Evolutionary conservation across 1,140 invertebrate species (phyloP).

Genomic region (Anagrus nilaparvatae): DNA sequence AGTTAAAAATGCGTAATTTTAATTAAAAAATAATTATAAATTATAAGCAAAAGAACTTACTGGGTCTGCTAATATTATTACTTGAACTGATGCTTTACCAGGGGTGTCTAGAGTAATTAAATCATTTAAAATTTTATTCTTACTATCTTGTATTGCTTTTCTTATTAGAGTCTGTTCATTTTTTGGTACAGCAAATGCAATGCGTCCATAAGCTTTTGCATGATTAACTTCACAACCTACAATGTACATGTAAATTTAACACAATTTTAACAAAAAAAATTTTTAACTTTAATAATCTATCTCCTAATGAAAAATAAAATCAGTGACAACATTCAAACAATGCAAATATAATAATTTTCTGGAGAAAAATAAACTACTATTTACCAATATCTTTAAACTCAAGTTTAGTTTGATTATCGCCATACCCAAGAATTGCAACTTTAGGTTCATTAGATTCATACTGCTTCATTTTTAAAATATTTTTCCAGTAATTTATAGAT

Average conservation of each 20-base stretch:
- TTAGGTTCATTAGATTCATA: conserved; percentile 51
- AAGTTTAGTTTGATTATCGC: conserved; percentile 62
- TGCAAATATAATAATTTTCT: neutral
- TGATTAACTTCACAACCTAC: conserved; percentile 60
- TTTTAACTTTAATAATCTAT: neutral
- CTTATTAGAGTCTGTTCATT: conserved; percentile 65
- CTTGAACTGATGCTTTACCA: conserved; percentile 90
- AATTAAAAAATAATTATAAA: conserved; percentile 6
- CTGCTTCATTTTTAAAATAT: conserved; percentile 63
- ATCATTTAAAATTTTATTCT: conserved; percentile 75
- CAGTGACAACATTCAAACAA: conserved; percentile 7
- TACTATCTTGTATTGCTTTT: conserved; percentile 58
- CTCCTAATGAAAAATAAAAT: conserved; percentile 4
- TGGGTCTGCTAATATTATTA: conserved; percentile 93
- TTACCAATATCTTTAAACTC: conserved; percentile 63
- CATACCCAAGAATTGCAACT: conserved; percentile 58
- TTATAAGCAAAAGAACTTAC: conserved; percentile 35
- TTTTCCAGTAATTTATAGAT: conserved; percentile 76
- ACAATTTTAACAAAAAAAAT: neutral
- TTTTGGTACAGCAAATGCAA: conserved; percentile 83
- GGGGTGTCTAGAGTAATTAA: conserved; percentile 87
- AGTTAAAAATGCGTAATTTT: conserved; percentile 7
- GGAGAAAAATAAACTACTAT: neutral
- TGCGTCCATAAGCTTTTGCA: conserved; percentile 88
- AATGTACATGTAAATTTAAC: conserved; percentile 21